Evolutionary conservation across 1,140 invertebrate species (phyloP).

Genomic region (Drosophila persimilis): DNA sequence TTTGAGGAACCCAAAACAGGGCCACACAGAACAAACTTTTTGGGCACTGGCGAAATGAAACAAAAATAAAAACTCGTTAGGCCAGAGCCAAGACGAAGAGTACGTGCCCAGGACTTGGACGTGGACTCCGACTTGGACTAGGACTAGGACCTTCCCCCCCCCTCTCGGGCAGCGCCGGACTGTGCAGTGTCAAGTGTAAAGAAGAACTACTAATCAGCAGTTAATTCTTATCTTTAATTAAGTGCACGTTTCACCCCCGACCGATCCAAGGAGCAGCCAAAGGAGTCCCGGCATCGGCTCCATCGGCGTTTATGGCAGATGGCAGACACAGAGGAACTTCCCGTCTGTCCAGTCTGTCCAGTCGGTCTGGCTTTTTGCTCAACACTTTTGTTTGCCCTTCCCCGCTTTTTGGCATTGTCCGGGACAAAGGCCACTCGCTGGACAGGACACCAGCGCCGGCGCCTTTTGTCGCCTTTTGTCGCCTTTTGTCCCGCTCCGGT

Average conservation of each 20-base stretch:
- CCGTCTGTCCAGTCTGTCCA: no score
- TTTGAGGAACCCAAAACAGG: constrained; percentile 24
- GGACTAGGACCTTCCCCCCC: constrained; percentile 1
- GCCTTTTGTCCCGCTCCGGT: constrained; percentile 44
- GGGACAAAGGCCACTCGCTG: constrained; percentile 55
- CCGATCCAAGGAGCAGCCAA: constrained; percentile 8
- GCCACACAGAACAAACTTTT: constrained; percentile 47
- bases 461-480: constrained; percentile 65
- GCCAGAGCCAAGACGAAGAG: constrained; percentile 27
- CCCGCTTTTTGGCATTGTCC: constrained; percentile 54
- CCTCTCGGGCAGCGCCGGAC: constrained; percentile 18
- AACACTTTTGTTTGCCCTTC: constrained; percentile 74
- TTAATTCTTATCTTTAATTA: constrained; percentile 82
- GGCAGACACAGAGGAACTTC: constrained; percentile 15
- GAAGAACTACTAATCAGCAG: constrained; percentile 82
- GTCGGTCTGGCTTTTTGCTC: constrained; percentile 46
- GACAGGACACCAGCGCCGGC: no score
- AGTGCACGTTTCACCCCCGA: constrained; percentile 67
- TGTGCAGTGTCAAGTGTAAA: constrained; percentile 79
- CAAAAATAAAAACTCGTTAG: constrained; percentile 79
- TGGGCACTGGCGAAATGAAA: constrained; percentile 44
- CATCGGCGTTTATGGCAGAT: constrained; percentile 60
- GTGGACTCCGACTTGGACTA: constrained; percentile 2
- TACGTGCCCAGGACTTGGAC: constrained; percentile 2
- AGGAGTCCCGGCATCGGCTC: constrained; percentile 9